Conservation (phyloP, 2,113 vertebrate genomes). For the Blennius ocellaris region DNA sequence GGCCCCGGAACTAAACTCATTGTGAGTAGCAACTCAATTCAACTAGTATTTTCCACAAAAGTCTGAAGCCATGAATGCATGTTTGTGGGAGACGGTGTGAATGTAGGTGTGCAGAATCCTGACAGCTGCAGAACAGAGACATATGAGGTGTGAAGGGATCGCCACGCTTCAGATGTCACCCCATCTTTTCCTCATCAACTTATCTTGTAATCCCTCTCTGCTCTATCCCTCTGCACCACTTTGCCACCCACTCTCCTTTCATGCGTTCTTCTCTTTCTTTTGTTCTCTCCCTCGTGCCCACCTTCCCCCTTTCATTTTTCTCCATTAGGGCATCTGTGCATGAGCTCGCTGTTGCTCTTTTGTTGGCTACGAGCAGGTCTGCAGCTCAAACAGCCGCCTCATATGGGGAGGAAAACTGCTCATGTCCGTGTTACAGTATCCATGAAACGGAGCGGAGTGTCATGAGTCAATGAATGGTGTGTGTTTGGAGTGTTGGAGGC, state of each 20-base stretch:
- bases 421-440: neutral
- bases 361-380: slow-evolving; percentile 16
- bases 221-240: slow-evolving; percentile 12
- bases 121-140: slow-evolving; percentile 33
- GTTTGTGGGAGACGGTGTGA: slow-evolving; percentile 2
- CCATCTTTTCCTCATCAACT: slow-evolving; percentile 40
- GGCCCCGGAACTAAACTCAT: too few species aligned
- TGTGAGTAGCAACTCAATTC: too few species aligned
- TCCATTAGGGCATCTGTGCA: slow-evolving; percentile 34
- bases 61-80: neutral
- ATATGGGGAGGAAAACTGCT: slow-evolving; percentile 18
- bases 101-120: neutral
- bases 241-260: slow-evolving; percentile 17
- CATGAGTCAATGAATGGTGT: neutral
- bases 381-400: slow-evolving; percentile 20
- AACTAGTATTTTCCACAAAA: too few species aligned
- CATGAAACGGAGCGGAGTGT: neutral
- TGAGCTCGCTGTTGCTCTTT: slow-evolving; percentile 55
- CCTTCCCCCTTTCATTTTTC: slow-evolving; percentile 38
- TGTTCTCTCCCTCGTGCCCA: slow-evolving; percentile 5
- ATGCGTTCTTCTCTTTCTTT: slow-evolving; percentile 13
- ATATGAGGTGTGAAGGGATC: slow-evolving; percentile 43
- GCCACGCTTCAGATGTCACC: slow-evolving; percentile 42
- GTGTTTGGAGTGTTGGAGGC: neutral
- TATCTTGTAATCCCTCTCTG: slow-evolving; percentile 28